Evolutionary conservation across 2,888 invertebrate genomes (phyloP).

Genomic region (Caenorhabditis sulstoni): DNA sequence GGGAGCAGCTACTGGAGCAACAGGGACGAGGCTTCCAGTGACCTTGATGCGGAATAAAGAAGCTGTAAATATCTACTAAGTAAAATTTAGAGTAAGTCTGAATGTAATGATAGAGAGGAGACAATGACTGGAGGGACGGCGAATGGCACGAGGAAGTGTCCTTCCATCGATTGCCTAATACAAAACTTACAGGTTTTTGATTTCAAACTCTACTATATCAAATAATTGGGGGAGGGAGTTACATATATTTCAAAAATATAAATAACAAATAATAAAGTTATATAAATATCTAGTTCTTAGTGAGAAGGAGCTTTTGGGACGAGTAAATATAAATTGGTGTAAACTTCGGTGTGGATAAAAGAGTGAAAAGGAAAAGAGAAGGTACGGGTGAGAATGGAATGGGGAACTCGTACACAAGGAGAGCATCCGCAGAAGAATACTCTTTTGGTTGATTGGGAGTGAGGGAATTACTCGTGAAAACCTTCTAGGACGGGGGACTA

Average conservation of each 20-base stretch:
- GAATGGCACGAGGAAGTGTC: not conserved
- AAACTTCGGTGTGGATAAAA: slow-evolving; percentile 2
- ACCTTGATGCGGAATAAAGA: slow-evolving; percentile 24
- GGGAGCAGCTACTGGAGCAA: not conserved
- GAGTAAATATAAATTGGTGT: slow-evolving; percentile 20
- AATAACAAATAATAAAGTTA: slow-evolving; percentile 40
- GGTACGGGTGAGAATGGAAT: slow-evolving; percentile 20
- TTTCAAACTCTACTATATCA: slow-evolving; percentile 27
- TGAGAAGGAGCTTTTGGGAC: slow-evolving; percentile 11
- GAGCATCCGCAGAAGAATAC: not conserved
- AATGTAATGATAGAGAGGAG: slow-evolving; percentile 3
- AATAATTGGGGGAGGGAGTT: slow-evolving; percentile 15
- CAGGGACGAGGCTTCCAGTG: not conserved
- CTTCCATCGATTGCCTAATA: slow-evolving; percentile 18
- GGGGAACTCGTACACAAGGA: slow-evolving; percentile 21
- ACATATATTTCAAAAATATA: slow-evolving; percentile 57
- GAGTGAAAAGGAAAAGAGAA: not conserved
- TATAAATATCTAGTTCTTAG: slow-evolving; percentile 33
- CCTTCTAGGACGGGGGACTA: slow-evolving; percentile 18
- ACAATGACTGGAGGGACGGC: not conserved
- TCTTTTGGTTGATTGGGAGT: not conserved
- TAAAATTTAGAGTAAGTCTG: slow-evolving; percentile 32
- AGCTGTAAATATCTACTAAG: slow-evolving; percentile 32
- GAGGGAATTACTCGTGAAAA: slow-evolving; percentile 25
- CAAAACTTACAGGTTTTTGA: slow-evolving; percentile 30